Conservation (phyloP, 1,140 invertebrate genomes). For the Vanessa atalanta region DNA sequence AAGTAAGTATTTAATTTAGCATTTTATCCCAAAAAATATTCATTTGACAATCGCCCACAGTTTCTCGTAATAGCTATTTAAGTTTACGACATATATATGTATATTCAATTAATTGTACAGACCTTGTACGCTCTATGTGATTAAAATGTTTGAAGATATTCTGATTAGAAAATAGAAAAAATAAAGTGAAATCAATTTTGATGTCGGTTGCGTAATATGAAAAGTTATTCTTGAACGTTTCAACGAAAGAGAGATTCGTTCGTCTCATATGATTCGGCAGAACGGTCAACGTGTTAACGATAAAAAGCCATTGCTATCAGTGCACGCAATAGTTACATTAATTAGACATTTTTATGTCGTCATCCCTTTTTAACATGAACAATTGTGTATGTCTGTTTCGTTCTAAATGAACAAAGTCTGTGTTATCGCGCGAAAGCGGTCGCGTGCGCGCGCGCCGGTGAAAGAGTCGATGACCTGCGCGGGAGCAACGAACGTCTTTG, state of each 20-base stretch:
- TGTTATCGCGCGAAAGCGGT: constrained; percentile 74
- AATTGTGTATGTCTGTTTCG: constrained; percentile 41
- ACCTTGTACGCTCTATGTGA: background rate
- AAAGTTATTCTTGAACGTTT: background rate
- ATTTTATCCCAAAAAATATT: no score
- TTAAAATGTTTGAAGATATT: background rate
- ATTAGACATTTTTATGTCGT: constrained; percentile 54
- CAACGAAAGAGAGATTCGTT: constrained; percentile 30
- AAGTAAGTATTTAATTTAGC: no score
- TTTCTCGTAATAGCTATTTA: no score
- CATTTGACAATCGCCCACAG: no score
- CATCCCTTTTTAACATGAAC: constrained; percentile 37
- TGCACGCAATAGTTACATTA: constrained; percentile 56
- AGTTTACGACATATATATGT: no score
- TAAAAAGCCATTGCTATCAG: constrained; percentile 44
- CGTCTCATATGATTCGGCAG: constrained; percentile 24
- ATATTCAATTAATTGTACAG: no score
- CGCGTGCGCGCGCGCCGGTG: constrained; percentile 69
- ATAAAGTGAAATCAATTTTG: background rate
- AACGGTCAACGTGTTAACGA: constrained; percentile 28
- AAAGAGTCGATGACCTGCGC: constrained; percentile 75
- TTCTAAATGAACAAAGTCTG: constrained; percentile 55
- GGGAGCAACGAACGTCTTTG: constrained; percentile 80
- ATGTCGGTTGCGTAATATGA: constrained; percentile 4
- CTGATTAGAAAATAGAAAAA: constrained; percentile 8